Evolutionary conservation across 1,140 invertebrate species (phyloP), one percentile per base, ranked within the genome.

Genomic region (Cydia splendana): DNA sequence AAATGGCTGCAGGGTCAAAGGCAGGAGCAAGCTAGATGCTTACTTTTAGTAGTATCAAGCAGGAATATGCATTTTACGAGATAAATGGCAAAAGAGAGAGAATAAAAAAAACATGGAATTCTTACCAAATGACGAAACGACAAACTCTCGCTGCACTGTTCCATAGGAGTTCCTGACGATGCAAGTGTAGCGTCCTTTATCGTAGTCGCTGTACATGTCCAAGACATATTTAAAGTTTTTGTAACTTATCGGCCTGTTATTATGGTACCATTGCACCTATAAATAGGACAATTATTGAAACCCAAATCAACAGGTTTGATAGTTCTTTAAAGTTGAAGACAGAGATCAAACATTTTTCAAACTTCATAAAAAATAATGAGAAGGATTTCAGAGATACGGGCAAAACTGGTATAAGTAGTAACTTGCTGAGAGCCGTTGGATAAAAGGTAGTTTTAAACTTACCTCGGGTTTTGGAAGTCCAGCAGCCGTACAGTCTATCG

Each of bases 141-240:
- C 62, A 69, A 85, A 88, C 9, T 77, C 80, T 4, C 86, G 79
- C 10, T 57, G 78, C 4, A 87, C 86, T 48, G 24, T 79, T 12
- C 87, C 88, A 75, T 80, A 83, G 4, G 65, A 69, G 74, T 90
- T 90, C 13, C 42, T 78, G 1, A 88, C 81, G 38, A 78, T 67
- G 71, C 88, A 90, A 0, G 65, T 76, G 34, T 85, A 90, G 9
- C 67, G 73, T 57, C 86, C 87, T 20, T 80, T 76, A 30, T 81
- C 74, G n/a, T 73, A 73, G 9, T n/a, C 6, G 57, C 24, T 77
- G 7, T 71, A 34, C 82, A 85, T 85, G 3, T 45, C 42, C 13
- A 84, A 53, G 12, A 45, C 51, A n/a, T 80, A 62, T 67, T 15
- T 24, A 76, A 78, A 77, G 18, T 74, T 28, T 9, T 78, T 75